Evolutionary conservation across 2,888 invertebrate genomes (phyloP), one percentile per base, ranked within the genome.

Genomic region (Conistra vaccinii): DNA sequence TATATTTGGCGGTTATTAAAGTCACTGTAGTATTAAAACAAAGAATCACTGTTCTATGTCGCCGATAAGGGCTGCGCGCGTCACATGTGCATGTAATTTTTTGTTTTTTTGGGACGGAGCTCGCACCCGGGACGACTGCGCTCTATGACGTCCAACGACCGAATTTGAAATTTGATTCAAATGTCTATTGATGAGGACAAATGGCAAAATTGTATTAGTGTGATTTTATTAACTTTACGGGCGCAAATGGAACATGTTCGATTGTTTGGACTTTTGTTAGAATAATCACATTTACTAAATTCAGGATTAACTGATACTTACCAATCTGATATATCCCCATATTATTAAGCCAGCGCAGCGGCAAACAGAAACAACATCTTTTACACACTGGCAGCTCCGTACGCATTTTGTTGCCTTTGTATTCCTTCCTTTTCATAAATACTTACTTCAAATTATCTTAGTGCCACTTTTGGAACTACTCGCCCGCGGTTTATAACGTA

Each of bases 341-440:
- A 60, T 66, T 1, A 90, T 61, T 1, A 91, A 73, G 1, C 89
- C 88, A 85, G 68, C 90, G 75, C 26, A 89, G 42, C 3, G 90
- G 90, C 1, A 90, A 61, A 58, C 89, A 90, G 17, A 83, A 87
- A 61, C 88, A 90, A 65, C 89, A 90, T 81, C 88, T 84, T 29
- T 66, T 78, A 26, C 76, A 80, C 35, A 79, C 63, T 14, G 90
- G 89, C 32, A 88, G 17, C 39, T 90, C 89, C 5, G 68, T 42
- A 42, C 71, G 78, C 90, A 89, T 88, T 72, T 76, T 76, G 14
- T 53, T 69, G 14, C 2, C 55, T 69, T 63, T 55, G 3, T 57
- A 10, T 42, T 51, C 2, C 17, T 63, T 29, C 45, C 17, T 6
- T 45, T 62, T 39, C 3, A n/a, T n/a, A 35, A 32, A 17, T 42